These are phyloP conservation scores for Columba guinea DNA, from an alignment of 2,797 vertebrate genomes.

Conservation along the genomic window DNA sequence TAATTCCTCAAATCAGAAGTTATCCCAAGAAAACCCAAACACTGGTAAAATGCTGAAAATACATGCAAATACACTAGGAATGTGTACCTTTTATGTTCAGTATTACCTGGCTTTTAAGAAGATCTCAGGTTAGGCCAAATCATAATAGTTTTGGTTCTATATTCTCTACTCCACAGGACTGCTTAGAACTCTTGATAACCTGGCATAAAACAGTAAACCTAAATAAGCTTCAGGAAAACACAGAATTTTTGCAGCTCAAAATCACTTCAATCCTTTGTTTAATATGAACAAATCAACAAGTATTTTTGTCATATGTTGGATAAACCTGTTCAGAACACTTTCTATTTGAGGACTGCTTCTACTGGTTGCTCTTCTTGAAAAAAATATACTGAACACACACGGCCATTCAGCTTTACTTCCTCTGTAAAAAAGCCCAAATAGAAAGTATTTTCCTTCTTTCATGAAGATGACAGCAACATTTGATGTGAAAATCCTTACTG, in stretches of 20 bases:
- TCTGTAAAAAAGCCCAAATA: neutral
- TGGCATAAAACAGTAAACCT: neutral
- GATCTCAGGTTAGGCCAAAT: conserved; percentile 12
- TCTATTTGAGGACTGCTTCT: neutral
- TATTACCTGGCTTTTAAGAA: conserved; percentile 41
- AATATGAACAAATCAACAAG: neutral
- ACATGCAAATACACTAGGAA: neutral
- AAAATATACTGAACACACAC: neutral
- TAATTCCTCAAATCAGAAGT: neutral
- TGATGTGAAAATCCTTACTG: neutral
- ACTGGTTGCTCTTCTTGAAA: neutral
- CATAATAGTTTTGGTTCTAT: neutral
- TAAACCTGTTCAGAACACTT: neutral
- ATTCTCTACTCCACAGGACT: neutral
- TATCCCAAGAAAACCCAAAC: conserved; percentile 6
- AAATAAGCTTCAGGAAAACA: neutral
- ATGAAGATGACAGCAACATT: neutral
- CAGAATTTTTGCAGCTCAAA: neutral
- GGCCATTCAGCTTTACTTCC: neutral
- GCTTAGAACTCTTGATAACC: conserved; percentile 19
- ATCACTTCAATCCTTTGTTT: neutral
- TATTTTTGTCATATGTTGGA: neutral
- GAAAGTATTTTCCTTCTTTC: neutral
- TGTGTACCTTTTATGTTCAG: conserved; percentile 22
- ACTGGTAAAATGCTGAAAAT: neutral